Base-by-base conservation (phyloP, 2,113 vertebrate species). In the Mohoua ochrocephala region DNA sequence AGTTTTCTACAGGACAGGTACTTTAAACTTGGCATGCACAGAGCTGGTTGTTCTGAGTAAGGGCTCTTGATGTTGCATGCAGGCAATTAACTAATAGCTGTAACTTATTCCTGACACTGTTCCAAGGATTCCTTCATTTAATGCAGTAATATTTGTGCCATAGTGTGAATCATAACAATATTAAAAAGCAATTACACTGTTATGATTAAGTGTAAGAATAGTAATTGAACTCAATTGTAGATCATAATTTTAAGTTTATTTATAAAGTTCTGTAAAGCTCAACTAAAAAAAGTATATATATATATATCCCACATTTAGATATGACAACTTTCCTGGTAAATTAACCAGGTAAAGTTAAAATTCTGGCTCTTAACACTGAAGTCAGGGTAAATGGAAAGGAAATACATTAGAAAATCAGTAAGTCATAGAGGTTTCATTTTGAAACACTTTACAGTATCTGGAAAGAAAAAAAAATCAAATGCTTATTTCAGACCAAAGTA, bases 401-500 rank as follows among this genome's bases (percentile, higher is more conserved):
- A 86, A 87, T 88, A 23, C 16, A 33, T n/a, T 37, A 73, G 45
- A 73, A 93, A 93, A 71, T 53, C 33, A 63, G 6, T 37, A 30
- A 69, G 19, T 57, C 16, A 61, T 57, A 22, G 54, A 61, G n/a
- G 24, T 9, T 53, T 87, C 13, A 61, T 61, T 95, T 67, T 90
- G 33, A 91, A 74, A 64, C 7, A 56, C 23, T 91, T 65, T 37
- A 71, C 31, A 64, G 6, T 54, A 84, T 54, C 52, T 73, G 71
- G 78, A 91, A 89, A 84, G 45, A 56, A 94, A 91, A 84, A 57
- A 69, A 78, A 86, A 61, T 65, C 10, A 91, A 96, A 82, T 77
- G 70, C 49, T 91, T 89, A 31, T 97, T 97, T 96, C 74, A 98
- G 97, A 94, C 73, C 39, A 84, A 90, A 79, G 45, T 76, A 94